Conservation (phyloP, 1,140 invertebrate species). For the Lithobius niger region DNA sequence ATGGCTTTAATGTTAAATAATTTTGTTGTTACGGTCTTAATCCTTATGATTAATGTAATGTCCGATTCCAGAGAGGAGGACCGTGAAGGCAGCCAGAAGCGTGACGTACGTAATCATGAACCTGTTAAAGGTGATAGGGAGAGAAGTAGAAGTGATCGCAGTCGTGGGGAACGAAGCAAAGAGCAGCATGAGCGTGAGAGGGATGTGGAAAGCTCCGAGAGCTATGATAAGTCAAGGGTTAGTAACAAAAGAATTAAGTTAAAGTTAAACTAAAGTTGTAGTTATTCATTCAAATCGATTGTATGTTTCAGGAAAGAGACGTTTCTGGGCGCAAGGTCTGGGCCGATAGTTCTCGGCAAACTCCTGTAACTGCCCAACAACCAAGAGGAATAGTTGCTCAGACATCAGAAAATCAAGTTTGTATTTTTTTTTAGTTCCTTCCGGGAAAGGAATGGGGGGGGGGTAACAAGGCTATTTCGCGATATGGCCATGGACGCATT, state of each 20-base stretch:
- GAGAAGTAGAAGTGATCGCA: conserved; percentile 7
- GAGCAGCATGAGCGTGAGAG: conserved; percentile 11
- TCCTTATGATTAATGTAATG: not conserved
- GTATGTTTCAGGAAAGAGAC: conserved; percentile 15
- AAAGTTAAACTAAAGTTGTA: not conserved
- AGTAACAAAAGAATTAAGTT: not conserved
- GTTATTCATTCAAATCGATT: conserved; percentile 10
- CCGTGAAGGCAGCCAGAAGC: not conserved
- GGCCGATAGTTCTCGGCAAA: not conserved
- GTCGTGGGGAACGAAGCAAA: conserved; percentile 13
- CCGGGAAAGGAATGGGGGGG: no score
- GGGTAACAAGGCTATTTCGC: no score
- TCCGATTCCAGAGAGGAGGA: conserved; percentile 11
- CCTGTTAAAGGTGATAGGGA: not conserved
- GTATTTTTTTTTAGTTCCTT: no score
- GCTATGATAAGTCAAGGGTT: conserved; percentile 8
- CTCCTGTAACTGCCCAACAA: not conserved
- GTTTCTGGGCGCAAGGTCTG: conserved; percentile 12
- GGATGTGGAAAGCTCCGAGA: conserved; percentile 7
- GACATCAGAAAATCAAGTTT: not conserved
- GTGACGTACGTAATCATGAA: not conserved
- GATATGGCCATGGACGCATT: no score
- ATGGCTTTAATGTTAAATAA: no score
- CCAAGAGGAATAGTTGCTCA: not conserved
- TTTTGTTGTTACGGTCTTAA: no score